A percentile compares a stretch with the other conserved stretches of the same genome.
phyloP scores from a whole-genome alignment of 2,888 invertebrate genomes.

The Parnassius orleans region DNA sequence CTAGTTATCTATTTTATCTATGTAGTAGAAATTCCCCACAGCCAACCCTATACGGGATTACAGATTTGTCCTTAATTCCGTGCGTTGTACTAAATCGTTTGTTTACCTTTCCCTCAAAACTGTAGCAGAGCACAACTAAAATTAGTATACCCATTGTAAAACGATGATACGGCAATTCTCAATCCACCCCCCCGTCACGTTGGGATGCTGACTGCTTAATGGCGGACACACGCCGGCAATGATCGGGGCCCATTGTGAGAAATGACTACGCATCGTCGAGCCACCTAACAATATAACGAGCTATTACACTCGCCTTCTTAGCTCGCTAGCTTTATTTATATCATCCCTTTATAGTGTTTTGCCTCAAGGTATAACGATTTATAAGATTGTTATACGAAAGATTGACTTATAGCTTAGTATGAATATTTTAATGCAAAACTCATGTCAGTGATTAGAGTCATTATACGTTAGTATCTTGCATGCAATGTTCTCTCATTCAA shows the following conservation, averaged over 20 bases:
- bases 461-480: no score
- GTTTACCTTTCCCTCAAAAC: constrained; percentile 32
- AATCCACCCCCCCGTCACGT: constrained; percentile 40
- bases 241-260: constrained; percentile 39
- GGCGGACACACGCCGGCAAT: constrained; percentile 60
- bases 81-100: not conserved
- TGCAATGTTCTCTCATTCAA: no score
- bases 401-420: constrained; percentile 16
- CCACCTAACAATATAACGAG: constrained; percentile 66
- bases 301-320: constrained; percentile 55
- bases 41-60: no score
- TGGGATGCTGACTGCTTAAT: constrained; percentile 55
- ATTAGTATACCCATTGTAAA: constrained; percentile 22
- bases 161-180: constrained; percentile 16
- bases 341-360: constrained; percentile 26
- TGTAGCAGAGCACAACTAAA: constrained; percentile 29
- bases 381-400: no score
- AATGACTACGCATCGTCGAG: constrained; percentile 42
- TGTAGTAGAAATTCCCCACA: no score
- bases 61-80: no score
- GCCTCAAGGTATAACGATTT: constrained; percentile 26
- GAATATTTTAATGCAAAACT: constrained; percentile 2
- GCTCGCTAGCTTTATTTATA: constrained; percentile 28
- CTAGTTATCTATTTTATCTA: no score
- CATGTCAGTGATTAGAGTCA: not conserved